phyloP scores from a whole-genome alignment of 1,140 invertebrate species.

The Leptinotarsa lineolata region DNA sequence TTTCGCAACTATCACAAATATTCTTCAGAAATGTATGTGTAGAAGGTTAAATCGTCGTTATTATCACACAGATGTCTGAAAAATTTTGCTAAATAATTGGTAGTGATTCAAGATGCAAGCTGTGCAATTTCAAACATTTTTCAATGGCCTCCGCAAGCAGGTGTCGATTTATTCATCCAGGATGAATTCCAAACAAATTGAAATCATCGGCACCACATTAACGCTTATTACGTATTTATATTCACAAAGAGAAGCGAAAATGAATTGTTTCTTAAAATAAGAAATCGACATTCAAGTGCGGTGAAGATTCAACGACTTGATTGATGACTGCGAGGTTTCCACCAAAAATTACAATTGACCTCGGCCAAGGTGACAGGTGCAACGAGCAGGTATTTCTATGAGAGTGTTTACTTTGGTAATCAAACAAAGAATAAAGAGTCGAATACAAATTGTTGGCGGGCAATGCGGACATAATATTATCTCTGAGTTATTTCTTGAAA shows the following conservation, averaged over 20 bases:
- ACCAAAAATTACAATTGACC: neutral
- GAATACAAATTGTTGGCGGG: neutral
- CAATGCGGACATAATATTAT: neutral
- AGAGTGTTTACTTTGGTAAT: neutral
- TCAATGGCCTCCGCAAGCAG: neutral
- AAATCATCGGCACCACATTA: neutral
- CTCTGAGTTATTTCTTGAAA: too few relatives aligned
- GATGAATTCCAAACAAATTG: conserved; percentile 2
- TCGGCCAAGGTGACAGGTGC: neutral
- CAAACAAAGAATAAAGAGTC: neutral
- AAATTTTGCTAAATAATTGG: neutral
- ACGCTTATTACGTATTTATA: too few relatives aligned
- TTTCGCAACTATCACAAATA: too few relatives aligned
- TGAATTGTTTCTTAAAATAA: too few relatives aligned
- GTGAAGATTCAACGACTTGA: neutral
- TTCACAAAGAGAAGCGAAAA: too few relatives aligned
- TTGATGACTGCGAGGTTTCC: neutral
- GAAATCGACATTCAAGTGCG: too few relatives aligned
- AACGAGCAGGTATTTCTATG: neutral
- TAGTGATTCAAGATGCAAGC: neutral
- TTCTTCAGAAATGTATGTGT: neutral
- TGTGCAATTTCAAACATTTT: neutral
- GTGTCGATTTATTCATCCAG: neutral
- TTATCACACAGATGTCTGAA: neutral
- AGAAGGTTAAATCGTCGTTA: neutral